phyloP scores from a whole-genome alignment of 2,113 vertebrate genomes.

The Rana temporaria region DNA sequence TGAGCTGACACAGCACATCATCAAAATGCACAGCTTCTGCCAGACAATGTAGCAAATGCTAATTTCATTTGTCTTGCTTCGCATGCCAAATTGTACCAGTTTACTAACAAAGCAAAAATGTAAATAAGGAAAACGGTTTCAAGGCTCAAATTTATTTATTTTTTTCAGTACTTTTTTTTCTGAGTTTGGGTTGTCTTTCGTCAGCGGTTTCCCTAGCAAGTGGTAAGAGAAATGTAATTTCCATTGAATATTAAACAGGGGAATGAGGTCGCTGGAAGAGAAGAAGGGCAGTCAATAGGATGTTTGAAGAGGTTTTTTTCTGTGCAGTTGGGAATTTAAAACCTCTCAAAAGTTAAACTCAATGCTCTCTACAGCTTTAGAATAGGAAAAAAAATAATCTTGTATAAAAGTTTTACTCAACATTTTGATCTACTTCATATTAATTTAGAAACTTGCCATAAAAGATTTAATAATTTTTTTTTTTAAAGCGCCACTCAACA shows the following conservation, averaged over 20 bases:
- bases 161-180: conserved; percentile 61
- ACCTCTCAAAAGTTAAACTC: background rate
- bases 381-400: too few relatives aligned
- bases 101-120: conserved; percentile 80
- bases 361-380: background rate
- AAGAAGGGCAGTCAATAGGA: conserved; percentile 40
- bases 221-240: conserved; percentile 61
- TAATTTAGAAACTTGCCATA: too few relatives aligned
- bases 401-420: too few relatives aligned
- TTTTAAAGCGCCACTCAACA: too few relatives aligned
- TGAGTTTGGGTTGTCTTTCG: conserved; percentile 66
- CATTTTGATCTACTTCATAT: too few relatives aligned
- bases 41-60: conserved; percentile 66
- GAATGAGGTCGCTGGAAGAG: conserved; percentile 31
- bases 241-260: conserved; percentile 64
- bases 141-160: conserved; percentile 45
- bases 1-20: conserved; percentile 69
- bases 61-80: conserved; percentile 66
- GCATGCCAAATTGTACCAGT: conserved; percentile 60
- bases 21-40: conserved; percentile 62
- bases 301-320: background rate
- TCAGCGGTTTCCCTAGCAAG: conserved; percentile 71
- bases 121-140: conserved; percentile 68
- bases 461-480: too few relatives aligned
- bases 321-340: background rate